Conservation (phyloP, 1,140 invertebrate species). For the Apis dorsata region DNA sequence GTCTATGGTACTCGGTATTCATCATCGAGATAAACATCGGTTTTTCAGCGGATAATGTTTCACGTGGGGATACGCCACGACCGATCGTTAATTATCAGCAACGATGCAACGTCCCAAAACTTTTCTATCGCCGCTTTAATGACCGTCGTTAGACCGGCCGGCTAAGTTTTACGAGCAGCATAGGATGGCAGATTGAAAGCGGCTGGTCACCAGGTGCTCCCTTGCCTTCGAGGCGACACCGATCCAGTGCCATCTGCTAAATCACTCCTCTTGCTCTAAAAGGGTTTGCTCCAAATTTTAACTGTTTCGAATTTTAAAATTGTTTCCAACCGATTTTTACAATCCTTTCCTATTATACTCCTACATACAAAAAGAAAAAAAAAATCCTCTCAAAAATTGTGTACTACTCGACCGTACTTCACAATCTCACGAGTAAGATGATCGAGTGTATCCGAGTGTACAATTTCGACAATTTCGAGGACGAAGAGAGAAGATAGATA, state of each 20-base stretch:
- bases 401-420: too few relatives aligned
- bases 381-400: too few relatives aligned
- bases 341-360: neutral
- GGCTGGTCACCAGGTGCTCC: constrained; percentile 61
- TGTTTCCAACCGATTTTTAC: too few relatives aligned
- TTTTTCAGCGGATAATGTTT: constrained; percentile 67
- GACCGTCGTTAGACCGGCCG: constrained; percentile 47
- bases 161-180: constrained; percentile 56
- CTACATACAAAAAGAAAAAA: neutral
- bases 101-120: constrained; percentile 58
- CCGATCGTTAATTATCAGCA: constrained; percentile 63
- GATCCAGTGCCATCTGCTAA: constrained; percentile 54
- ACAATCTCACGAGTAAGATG: neutral
- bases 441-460: neutral
- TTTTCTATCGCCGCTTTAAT: constrained; percentile 65
- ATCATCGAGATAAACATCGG: constrained; percentile 66
- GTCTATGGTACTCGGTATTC: constrained; percentile 54
- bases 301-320: neutral
- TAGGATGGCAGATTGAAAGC: constrained; percentile 60
- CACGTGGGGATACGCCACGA: constrained; percentile 55
- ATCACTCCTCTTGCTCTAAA: neutral
- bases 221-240: constrained; percentile 23
- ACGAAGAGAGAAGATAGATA: neutral
- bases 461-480: neutral
- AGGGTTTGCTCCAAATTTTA: constrained; percentile 23